Base-by-base conservation (phyloP, 2,888 invertebrate species). In the Rhopalosiphum nymphaeae region DNA sequence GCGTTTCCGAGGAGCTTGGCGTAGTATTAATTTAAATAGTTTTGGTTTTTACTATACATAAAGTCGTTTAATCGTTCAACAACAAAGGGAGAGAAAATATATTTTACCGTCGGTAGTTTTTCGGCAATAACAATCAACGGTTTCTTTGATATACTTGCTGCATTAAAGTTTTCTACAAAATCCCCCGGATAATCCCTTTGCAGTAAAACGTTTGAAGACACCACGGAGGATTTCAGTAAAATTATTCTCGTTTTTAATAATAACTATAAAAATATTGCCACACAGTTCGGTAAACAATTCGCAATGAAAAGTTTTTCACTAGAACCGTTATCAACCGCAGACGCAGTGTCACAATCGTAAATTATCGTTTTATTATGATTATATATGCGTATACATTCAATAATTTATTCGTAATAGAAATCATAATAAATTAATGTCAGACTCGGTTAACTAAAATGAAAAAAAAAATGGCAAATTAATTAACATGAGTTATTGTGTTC, bases 341-440 rank as follows among this genome's bases (percentile, higher is more conserved):
- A 92, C 46, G 67, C 42, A 16, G 61, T 87, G 92, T 92, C 67
- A 87, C 67, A 88, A 87, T 92, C 61, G 49, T 92, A 42, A 92
- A 87, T 92, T 87, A 92, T 92, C 61, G 67, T 90, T 90, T 90
- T 90, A 67, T 78, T 90, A 90, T 90, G 44, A 36, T 42, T 78
- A 78, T 78, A 89, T 46, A 46, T n/a, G 44, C 88, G 44, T 46
- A 42, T 91, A 84, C 42, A 46, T 86, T 91, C 85, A 86, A 91
- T 88, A 92, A 87, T 92, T 92, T 92, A 67, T 87, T 61, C 49
- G 49, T 4, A 49, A 87, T 42, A 91, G 36, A 87, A 87, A 92
- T 36, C 44, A 61, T 92, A 9, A 87, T 92, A 87, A 92, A 92
- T 88, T 92, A 49, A 67, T 4, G 67, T 87, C 92, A 26, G 3